Evolutionary conservation across 2,888 invertebrate genomes (phyloP), one percentile per base, ranked within the genome.

Genomic region (Conops quadrifasciatus): DNA sequence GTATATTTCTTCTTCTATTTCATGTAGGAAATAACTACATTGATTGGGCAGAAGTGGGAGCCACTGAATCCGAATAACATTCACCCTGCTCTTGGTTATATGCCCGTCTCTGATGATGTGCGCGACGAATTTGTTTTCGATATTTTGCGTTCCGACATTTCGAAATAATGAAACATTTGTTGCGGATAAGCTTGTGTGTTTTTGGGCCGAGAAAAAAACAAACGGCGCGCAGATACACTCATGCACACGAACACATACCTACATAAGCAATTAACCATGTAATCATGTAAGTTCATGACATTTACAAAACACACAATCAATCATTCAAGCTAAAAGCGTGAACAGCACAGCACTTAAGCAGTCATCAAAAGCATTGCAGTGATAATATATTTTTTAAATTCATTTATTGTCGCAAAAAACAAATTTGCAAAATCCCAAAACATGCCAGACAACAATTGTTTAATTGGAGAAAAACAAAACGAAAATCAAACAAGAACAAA

Each of bases 61-160:
- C 82, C 83, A 11, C 74, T 81, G 2, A 79, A 80, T 73, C 79
- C 78, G 36, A 80, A 81, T 64, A 78, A 80, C 66, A 73, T 85
- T 71, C 83, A 85, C 73, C 80, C 83, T 66, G 81, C 82, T 62
- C 81, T 85, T 21, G 80, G 81, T 45, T 82, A 78, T 73, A 77
- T 79, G 24, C 82, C 81, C 49, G 81, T 82, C n/a, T 78, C 83
- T 60, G 82, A 83, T 74, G 82, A 85, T 72, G 77, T 82, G 67
- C 84, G 84, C 71, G 83, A 86, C 77, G 81, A 85, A 77, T 85
- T 80, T 73, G 82, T 85, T 67, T 83, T 84, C 76, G 83, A 85
- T 76, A 75, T 84, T 78, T 77, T 86, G 75, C 82, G 85, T 71
- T 78, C 82, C 72, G 85, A 86, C 80, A 77, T 85, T 58, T 77